Conservation (phyloP, 2,888 invertebrate genomes). For the Amphimallon solstitiale region DNA sequence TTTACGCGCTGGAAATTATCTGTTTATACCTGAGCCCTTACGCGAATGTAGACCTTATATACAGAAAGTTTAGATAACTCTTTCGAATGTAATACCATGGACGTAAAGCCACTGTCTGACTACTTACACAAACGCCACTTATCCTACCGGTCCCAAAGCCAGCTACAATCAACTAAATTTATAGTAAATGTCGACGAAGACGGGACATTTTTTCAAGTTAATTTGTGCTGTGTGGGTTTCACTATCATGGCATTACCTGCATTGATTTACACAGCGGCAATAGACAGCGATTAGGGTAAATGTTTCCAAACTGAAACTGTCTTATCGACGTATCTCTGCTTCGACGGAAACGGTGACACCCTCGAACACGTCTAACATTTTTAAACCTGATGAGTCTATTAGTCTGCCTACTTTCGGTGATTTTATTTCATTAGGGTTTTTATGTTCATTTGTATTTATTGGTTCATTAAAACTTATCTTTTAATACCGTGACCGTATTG, state of each 20-base stretch:
- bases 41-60: constrained; percentile 47
- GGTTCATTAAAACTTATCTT: constrained; percentile 40
- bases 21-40: constrained; percentile 39
- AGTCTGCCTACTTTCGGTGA: constrained; percentile 57
- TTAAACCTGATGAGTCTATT: constrained; percentile 60
- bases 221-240: constrained; percentile 42
- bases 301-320: constrained; percentile 56
- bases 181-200: constrained; percentile 35
- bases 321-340: constrained; percentile 55
- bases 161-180: constrained; percentile 51
- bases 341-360: constrained; percentile 60
- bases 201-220: constrained; percentile 33
- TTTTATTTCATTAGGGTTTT: constrained; percentile 49
- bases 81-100: constrained; percentile 42
- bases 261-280: constrained; percentile 59
- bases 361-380: constrained; percentile 59
- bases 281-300: constrained; percentile 60
- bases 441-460: constrained; percentile 38
- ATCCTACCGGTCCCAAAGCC: constrained; percentile 57
- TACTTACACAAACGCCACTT: constrained; percentile 57
- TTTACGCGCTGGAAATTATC: constrained; percentile 58
- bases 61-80: constrained; percentile 41
- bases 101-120: constrained; percentile 54
- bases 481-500: constrained; percentile 38
- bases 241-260: constrained; percentile 44